A percentile compares a stretch with the other conserved stretches of the same genome.
These are phyloP conservation scores for Pan troglodytes DNA, from an alignment of 2,113 vertebrate genomes.

Conservation along the genomic window DNA sequence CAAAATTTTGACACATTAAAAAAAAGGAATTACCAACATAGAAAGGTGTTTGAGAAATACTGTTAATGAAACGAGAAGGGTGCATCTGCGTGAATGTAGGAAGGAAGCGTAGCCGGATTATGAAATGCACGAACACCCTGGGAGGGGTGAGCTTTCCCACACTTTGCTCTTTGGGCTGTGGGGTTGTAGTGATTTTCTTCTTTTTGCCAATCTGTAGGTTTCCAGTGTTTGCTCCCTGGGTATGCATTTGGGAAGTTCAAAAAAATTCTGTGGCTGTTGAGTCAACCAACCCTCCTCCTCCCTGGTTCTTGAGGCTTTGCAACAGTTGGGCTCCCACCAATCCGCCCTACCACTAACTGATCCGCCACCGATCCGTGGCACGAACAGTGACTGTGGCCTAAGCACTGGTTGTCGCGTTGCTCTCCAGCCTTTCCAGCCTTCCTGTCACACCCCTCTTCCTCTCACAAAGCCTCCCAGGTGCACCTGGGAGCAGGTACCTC, in stretches of 20 bases:
- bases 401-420: fast-evolving
- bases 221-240: background rate
- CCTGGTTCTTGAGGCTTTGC: background rate
- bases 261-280: background rate
- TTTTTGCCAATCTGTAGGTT: conserved; percentile 36
- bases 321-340: background rate
- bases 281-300: background rate
- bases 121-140: background rate
- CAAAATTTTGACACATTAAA: background rate
- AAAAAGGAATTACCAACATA: background rate
- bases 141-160: too few species aligned
- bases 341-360: background rate
- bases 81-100: background rate
- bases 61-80: background rate
- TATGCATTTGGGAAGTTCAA: conserved; percentile 21
- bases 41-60: background rate
- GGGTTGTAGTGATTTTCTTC: conserved; percentile 10
- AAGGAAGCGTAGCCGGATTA: background rate
- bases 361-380: background rate
- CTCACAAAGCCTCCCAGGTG: background rate
- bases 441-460: background rate
- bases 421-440: background rate
- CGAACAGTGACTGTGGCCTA: fast-evolving
- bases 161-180: background rate
- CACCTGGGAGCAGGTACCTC: background rate